Evolutionary conservation across 35 echinoderm and acorn worm genomes (phyloP).

Genomic region (Chiridota heheva): DNA sequence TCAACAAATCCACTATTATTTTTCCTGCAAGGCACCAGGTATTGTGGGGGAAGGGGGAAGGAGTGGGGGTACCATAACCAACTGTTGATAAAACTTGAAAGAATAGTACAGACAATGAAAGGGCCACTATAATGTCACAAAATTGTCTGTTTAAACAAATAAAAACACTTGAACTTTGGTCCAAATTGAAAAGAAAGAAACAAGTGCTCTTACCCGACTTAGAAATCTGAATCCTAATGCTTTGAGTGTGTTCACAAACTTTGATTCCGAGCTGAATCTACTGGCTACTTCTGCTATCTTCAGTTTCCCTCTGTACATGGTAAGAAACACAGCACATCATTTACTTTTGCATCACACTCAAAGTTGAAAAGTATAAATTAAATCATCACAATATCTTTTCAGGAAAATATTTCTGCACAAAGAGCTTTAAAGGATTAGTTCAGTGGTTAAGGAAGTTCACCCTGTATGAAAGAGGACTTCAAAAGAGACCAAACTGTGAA

Average conservation of each 20-base stretch:
- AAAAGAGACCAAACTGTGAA: too few relatives aligned
- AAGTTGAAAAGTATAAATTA: background rate
- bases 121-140: background rate
- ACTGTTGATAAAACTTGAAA: background rate
- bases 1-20: too few relatives aligned
- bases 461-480: too few relatives aligned
- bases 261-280: constrained; percentile 57
- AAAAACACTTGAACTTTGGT: background rate
- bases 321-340: constrained; percentile 1
- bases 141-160: background rate
- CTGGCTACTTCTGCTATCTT: constrained; percentile 96
- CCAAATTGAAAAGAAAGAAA: background rate
- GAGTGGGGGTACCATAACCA: background rate
- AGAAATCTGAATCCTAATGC: too few relatives aligned
- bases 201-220: constrained; percentile 61
- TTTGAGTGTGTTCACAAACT: constrained; percentile 61
- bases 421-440: too few relatives aligned
- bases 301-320: constrained; percentile 63
- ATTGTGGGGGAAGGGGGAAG: too few relatives aligned
- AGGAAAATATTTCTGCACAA: background rate
- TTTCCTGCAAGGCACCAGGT: background rate
- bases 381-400: background rate
- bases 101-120: background rate
- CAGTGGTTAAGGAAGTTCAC: too few relatives aligned
- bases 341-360: background rate